Percentiles rank a stretch among this genome's conserved stretches.
Conservation (phyloP, 2,888 invertebrate species). For the Petrophora chlorosata region DNA sequence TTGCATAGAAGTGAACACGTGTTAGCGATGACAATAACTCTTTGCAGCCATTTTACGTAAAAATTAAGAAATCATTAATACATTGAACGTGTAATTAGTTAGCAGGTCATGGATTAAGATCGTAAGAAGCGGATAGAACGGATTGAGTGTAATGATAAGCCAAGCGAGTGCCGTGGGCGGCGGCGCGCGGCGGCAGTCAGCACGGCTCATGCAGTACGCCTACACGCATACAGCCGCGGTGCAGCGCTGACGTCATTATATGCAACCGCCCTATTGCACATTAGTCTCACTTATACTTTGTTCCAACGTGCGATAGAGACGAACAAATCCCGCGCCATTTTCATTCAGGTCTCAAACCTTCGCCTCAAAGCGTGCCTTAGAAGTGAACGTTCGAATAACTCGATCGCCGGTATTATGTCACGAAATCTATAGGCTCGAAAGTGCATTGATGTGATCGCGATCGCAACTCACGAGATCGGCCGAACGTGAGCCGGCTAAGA, state of each 20-base stretch:
- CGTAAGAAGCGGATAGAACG: conserved; percentile 30
- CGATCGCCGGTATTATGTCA: conserved; percentile 52
- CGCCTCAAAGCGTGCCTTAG: conserved; percentile 21
- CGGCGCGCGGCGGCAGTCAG: conserved; percentile 45
- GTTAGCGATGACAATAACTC: neutral
- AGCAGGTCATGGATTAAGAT: conserved; percentile 9
- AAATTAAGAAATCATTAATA: neutral
- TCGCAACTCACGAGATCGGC: conserved; percentile 44
- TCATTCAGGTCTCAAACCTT: conserved; percentile 29
- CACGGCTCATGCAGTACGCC: conserved; percentile 41
- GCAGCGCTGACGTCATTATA: conserved; percentile 57
- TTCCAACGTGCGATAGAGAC: conserved; percentile 40
- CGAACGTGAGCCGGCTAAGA: conserved; percentile 50
- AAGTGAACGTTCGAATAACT: conserved; percentile 29
- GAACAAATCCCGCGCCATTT: conserved; percentile 16
- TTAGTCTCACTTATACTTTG: conserved; percentile 38
- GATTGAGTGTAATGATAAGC: conserved; percentile 36
- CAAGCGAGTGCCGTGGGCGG: conserved; percentile 35
- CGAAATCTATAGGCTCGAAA: conserved; percentile 55
- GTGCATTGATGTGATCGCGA: conserved; percentile 55
- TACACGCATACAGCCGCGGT: conserved; percentile 43
- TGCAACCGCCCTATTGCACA: conserved; percentile 55
- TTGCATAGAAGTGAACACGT: too few relatives aligned
- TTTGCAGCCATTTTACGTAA: neutral
- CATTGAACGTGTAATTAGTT: conserved; percentile 7